Evolutionary conservation across 1,140 invertebrate genomes (phyloP), one percentile per base, ranked within the genome.

Genomic region (Parapsyche elsis): DNA sequence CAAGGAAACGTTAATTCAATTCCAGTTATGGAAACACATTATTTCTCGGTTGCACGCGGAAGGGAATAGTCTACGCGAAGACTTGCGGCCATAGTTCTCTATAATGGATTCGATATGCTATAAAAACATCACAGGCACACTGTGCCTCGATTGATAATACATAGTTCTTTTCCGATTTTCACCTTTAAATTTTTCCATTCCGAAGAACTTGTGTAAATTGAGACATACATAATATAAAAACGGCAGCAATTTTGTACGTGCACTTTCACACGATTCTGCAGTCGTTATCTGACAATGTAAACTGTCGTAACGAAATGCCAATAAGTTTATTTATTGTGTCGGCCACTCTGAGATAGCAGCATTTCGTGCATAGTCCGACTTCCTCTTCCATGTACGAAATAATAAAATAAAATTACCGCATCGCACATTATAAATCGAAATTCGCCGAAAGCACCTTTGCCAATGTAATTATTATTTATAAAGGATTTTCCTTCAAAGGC

Each of bases 1-100:
- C 75, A 38, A 77, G 75, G 53, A 64, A 77, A 64, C 75, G 24
- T 77, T 61, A 77, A 77, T 77, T 77, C 75, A 77, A 77, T 77
- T 77, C 57, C 75, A 44, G 75, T 38, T 64, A 77, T 77, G 75
- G 75, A 77, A 59, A 21, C 24, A 16, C 46, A 59, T 59, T 67
- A 67, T 67, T 67, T 23, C 23, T 24, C 64, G 24, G 64, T 67
- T 67, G 64, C 64, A 67, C 21, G 21, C 21, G 23, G 46, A 19
- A 76, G 26, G 16, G 26, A 57, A 26, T n/a, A 46, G 9, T 49
- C 23, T n/a, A 44, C 67, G 67, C 26, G 9, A 30, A 61, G 57
- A 61, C 16, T 61, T 21, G 57, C 16, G 57, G 57, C 57, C 57
- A 21, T 61, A 61, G 16, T 61, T 61, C 21, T 61, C 57, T 19